Base-by-base conservation (phyloP, 1,140 invertebrate species). In the Apocrypta bakeri region DNA sequence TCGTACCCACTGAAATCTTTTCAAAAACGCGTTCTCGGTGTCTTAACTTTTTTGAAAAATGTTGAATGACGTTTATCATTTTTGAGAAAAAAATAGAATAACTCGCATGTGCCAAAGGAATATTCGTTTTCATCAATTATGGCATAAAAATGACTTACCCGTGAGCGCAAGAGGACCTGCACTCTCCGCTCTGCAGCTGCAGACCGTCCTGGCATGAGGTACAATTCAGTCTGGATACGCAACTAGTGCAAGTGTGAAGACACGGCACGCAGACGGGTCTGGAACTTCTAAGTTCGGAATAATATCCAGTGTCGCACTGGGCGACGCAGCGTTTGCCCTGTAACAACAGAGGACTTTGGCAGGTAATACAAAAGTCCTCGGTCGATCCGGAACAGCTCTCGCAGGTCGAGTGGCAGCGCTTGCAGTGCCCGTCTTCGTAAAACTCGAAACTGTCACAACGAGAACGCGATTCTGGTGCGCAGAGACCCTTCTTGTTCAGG, bases 131-230 rank as follows among this genome's bases (percentile, higher is more conserved):
- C n/a, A n/a, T n/a, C n/a, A 37, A 37, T 37, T 4, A 37, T 4
- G 33, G 56, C 17, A 61, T 2, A 61, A 7, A 21, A 14, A 61
- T 7, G 12, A 61, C 56, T n/a, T 71, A 94, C 93, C 93, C 93
- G 87, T 93, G 92, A 33, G 95, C 95, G 86, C 96, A 97, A 1
- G 95, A 93, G 2, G 95, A 94, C 29, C 95, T 92, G 87, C 97
- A 97, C 76, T 96, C 95, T 8, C 96, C 95, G 80, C 95, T 96
- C 87, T 97, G 96, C 17, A 97, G 90, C 82, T 96, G 93, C 77
- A 97, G 90, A 0, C 95, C 94, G 56, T 94, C 93, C 21, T 94
- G 93, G 87, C 97, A 98, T 2, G 94, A 92, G 1, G 95, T 96
- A 86, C 97, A 98, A 85, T 96, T 96, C 63, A 95, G 92, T 79